Evolutionary conservation across 1,140 invertebrate species (phyloP), one percentile per base, ranked within the genome.

Genomic region (Prorops nasuta): DNA sequence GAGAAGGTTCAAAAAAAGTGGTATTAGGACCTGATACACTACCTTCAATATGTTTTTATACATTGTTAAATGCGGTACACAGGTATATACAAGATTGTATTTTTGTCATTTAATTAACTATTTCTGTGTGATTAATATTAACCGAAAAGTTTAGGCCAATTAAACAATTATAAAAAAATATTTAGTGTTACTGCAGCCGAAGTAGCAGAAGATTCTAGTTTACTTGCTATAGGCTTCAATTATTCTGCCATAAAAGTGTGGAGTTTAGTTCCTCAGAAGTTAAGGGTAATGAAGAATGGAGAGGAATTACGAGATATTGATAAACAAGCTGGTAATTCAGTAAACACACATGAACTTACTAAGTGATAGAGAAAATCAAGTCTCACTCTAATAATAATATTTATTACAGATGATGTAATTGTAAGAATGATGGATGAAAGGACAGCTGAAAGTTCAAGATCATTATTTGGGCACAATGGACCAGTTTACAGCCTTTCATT

Each of bases 41-140:
- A 37, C 96, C 96, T 8, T 98, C 96, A 0, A 90, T 98, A 58
- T 98, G 96, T 69, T 96, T 96, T 73, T 98, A 98, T 68, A 98
- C 96, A 10, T 80, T 98, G 14, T 77, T 98, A 6, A 99, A 99
- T 67, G 81, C 88, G 17, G 80, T 83, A 51, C 82, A 90, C 56
- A 85, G 80, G 84, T 86, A 77, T 54, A 4, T 4, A 35, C 6
- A 7, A n/a, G 3, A 7, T 35, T 35, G 14, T 35, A 15, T 35
- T 44, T 20, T 21, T 40, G 1, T 0, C 6, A 15, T 37, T 24
- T 39, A 40, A 44, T 10, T 35, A 15, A 46, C 42, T 37, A 51
- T 52, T 35, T 51, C 28, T 41, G 42, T 40, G 15, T 21, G 18
- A 40, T 22, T 22, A 14, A 38, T 24, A 48, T n/a, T 43, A 42